Base-by-base conservation (phyloP, 2,113 vertebrate genomes). In the Phyllopteryx taeniolatus region DNA sequence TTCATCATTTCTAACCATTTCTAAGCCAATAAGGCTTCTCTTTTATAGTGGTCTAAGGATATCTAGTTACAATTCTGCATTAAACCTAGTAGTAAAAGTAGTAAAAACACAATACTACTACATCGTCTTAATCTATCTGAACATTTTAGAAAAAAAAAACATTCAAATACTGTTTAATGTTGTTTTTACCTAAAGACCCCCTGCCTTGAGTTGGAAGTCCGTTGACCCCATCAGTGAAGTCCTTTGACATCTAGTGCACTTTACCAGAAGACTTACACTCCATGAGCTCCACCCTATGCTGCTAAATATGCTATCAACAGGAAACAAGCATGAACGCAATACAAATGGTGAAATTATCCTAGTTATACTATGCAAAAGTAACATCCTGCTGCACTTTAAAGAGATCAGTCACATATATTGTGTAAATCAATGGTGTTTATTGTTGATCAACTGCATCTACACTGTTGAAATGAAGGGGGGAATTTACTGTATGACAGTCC, bases 141-240 rank as follows among this genome's bases (percentile, higher is more conserved):
- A 44, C 1, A 20, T 44, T 12, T 27, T 8, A 15, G 13, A 9
- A 5, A n/a, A 4, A 4, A n/a, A 43, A 2, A 14, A 47, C 20
- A 14, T 15, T 13, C 14, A 54, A 49, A n/a, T 53, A 60, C 15
- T 10, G 35, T 64, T 10, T 39, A 3, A 31, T 19, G 60, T 5
- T 9, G 14, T 59, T 71, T 54, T 67, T n/a, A 0, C 35, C 14
- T 43, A 35, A 65, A 60, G 65, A 72, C 47, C 73, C 69, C n/a
- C 49, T 77, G 71, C 14, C 54, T 42, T 54, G 14, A 64, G 14
- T 2, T 70, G 31, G 66, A 77, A 64, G 62, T 67, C 13, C 27
- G 5, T 51, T 73, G 70, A 83, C 63, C n/a, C 70, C 19, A 68
- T 76, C 57, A 66, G 20, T 72, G 62, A 44, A 75, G 67, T 71